Evolutionary conservation across 2,888 invertebrate species (phyloP).

Genomic region (Ormia ochracea): DNA sequence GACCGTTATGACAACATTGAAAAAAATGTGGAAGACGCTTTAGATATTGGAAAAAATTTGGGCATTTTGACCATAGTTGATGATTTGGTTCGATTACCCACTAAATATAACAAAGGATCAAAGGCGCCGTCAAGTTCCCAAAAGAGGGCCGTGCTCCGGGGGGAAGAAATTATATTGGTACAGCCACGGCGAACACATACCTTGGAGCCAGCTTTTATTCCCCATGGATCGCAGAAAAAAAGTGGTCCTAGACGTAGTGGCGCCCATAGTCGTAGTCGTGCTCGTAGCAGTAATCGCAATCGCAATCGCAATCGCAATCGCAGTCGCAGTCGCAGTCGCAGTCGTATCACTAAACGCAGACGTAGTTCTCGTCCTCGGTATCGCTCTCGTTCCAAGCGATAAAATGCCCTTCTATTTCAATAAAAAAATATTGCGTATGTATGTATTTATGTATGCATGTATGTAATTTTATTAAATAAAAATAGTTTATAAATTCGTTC

Average conservation of each 20-base stretch:
- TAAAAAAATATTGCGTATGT: no score
- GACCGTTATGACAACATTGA: constrained; percentile 16
- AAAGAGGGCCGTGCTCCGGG: no score
- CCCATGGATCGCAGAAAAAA: not conserved
- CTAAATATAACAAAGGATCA: constrained; percentile 27
- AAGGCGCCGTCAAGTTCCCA: no score
- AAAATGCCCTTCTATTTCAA: not conserved
- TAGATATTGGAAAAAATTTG: constrained; percentile 55
- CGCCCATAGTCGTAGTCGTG: not conserved
- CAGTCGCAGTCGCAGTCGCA: not conserved
- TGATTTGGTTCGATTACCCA: constrained; percentile 57
- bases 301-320: not conserved
- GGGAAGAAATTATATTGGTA: not conserved
- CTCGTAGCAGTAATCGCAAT: no score
- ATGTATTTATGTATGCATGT: no score
- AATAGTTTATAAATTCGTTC: no score
- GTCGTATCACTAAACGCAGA: not conserved
- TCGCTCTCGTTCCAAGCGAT: not conserved
- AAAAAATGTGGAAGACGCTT: constrained; percentile 47
- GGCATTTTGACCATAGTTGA: constrained; percentile 56
- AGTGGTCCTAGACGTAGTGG: not conserved
- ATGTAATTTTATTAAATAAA: no score
- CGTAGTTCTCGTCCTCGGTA: not conserved
- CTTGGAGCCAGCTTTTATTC: not conserved
- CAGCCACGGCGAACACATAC: not conserved